Evolutionary conservation across 2,113 vertebrate genomes (phyloP).

Genomic region (Tauraco erythrolophus): DNA sequence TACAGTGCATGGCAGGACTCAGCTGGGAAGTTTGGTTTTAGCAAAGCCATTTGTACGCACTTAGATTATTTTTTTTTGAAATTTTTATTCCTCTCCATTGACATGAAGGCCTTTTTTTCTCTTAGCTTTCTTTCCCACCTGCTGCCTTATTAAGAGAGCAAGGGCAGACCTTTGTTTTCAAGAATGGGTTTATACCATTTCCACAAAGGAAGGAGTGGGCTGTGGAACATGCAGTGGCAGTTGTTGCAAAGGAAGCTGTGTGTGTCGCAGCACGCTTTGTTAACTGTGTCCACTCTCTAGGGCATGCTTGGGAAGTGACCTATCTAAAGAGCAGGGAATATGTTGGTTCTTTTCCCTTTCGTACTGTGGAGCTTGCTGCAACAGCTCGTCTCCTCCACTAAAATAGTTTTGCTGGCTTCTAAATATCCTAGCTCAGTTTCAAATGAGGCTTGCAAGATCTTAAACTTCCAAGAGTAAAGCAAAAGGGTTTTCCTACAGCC

Average conservation of each 20-base stretch:
- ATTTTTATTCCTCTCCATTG: neutral
- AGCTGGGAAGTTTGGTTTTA: neutral
- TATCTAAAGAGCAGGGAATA: neutral
- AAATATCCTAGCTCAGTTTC: neutral
- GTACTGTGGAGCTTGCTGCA: neutral
- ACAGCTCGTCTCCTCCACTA: neutral
- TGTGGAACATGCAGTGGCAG: fast-evolving
- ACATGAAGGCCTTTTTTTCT: neutral
- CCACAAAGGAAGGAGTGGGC: neutral
- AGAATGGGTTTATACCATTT: neutral
- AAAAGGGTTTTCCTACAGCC: neutral
- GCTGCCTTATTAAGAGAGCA: neutral
- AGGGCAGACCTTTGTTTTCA: neutral
- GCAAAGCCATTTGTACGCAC: neutral
- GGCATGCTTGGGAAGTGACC: too few species aligned
- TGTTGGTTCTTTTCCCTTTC: neutral
- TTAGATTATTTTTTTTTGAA: neutral
- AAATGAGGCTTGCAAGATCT: neutral
- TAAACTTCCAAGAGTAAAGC: neutral
- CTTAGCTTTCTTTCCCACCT: neutral
- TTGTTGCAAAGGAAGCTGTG: neutral
- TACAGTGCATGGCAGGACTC: neutral
- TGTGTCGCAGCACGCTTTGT: neutral
- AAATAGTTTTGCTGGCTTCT: neutral
- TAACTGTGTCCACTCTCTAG: neutral